These are phyloP conservation scores for Cyrtodaria siliqua DNA, from an alignment of 2,888 invertebrate species.

Conservation along the genomic window DNA sequence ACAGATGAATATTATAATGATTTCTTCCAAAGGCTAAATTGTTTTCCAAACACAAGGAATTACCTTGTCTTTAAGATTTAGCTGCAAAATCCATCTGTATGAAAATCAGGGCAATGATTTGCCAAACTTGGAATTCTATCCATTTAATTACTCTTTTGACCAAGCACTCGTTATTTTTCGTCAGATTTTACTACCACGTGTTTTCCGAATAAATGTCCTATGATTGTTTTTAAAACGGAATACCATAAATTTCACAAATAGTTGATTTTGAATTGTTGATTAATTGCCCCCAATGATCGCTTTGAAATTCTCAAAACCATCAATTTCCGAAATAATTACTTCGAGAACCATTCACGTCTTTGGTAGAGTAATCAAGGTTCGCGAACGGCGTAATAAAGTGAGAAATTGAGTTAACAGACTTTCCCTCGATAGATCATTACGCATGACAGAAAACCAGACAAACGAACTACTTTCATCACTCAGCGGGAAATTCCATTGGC, in stretches of 20 bases:
- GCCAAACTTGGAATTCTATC: constrained; percentile 53
- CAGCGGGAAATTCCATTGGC: constrained; percentile 16
- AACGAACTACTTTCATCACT: constrained; percentile 41
- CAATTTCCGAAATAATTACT: constrained; percentile 63
- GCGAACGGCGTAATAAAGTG: constrained; percentile 60
- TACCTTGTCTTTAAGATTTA: neutral
- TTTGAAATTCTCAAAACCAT: constrained; percentile 58
- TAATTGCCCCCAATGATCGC: constrained; percentile 55
- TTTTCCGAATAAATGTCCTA: neutral
- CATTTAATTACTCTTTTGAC: constrained; percentile 59
- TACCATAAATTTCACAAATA: constrained; percentile 60
- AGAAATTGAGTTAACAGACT: constrained; percentile 65
- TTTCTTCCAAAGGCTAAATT: constrained; percentile 39
- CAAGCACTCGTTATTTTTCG: constrained; percentile 28
- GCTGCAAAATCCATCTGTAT: constrained; percentile 53
- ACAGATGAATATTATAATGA: constrained; percentile 48
- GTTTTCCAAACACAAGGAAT: constrained; percentile 43
- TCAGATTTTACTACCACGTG: neutral
- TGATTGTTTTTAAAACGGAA: constrained; percentile 51
- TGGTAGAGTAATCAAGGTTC: constrained; percentile 58
- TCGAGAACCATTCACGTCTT: constrained; percentile 50
- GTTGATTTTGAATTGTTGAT: constrained; percentile 52
- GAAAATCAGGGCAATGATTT: constrained; percentile 32
- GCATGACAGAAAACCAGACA: constrained; percentile 46
- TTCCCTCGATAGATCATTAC: constrained; percentile 45